phyloP scores from a whole-genome alignment of 1,140 invertebrate genomes.

The Scaptomyza montana region DNA sequence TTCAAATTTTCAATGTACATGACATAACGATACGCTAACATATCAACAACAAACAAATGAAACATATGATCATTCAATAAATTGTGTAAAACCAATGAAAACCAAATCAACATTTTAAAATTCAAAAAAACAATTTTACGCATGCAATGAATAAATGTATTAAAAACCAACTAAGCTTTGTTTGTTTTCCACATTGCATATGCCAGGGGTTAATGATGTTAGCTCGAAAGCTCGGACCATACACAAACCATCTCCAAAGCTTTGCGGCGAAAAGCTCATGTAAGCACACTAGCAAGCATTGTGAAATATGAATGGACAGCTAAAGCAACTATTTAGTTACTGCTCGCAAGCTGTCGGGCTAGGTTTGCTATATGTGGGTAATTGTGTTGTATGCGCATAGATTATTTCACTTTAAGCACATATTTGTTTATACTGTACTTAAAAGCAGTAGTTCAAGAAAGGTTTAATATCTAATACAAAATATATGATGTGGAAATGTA shows the following conservation, averaged over 20 bases:
- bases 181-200: no score
- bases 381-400: background rate
- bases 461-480: background rate
- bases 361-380: slow-evolving; percentile 2
- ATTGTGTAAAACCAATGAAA: slow-evolving; percentile 31
- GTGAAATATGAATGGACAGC: background rate
- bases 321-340: slow-evolving; percentile 8
- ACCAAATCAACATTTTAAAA: slow-evolving; percentile 77
- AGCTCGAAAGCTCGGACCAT: background rate
- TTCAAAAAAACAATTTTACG: slow-evolving; percentile 74
- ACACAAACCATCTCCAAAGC: slow-evolving; percentile 16
- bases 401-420: background rate
- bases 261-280: slow-evolving; percentile 5
- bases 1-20: slow-evolving; percentile 79
- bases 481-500: slow-evolving; percentile 35
- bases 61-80: slow-evolving; percentile 37
- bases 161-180: slow-evolving; percentile 37
- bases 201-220: slow-evolving; percentile 1
- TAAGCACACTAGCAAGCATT: background rate
- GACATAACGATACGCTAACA: slow-evolving; percentile 36
- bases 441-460: background rate
- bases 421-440: background rate
- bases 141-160: slow-evolving; percentile 82
- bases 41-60: slow-evolving; percentile 17
- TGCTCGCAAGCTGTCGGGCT: background rate